Evolutionary conservation across 2,797 vertebrate genomes (phyloP).

Genomic region (Melanotaenia maccullochi): DNA sequence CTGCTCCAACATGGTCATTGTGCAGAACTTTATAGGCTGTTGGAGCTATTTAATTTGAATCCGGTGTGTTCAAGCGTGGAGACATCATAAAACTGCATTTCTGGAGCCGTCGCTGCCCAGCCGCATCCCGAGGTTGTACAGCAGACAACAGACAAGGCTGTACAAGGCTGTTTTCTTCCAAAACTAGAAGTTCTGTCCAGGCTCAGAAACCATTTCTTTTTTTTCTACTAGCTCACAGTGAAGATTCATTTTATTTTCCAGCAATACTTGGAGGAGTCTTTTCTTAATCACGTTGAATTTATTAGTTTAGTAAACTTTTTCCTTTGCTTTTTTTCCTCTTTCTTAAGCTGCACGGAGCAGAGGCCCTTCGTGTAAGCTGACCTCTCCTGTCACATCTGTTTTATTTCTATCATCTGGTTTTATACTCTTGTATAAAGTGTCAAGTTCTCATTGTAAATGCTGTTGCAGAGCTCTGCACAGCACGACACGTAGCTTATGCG

Average conservation of each 20-base stretch:
- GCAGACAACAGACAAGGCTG: too few species aligned
- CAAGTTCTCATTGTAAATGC: constrained; percentile 23
- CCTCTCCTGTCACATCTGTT: constrained; percentile 26
- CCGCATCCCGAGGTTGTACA: too few species aligned
- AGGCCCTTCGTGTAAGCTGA: background rate
- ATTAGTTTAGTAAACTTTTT: constrained; percentile 4
- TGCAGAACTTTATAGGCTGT: too few species aligned
- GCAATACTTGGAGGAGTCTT: background rate
- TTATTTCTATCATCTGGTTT: constrained; percentile 29
- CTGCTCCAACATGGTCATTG: too few species aligned
- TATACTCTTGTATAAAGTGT: constrained; percentile 1
- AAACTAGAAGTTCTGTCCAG: too few species aligned
- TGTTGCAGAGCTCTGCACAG: background rate
- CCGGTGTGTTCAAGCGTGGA: too few species aligned
- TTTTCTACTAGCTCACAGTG: background rate
- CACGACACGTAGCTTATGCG: background rate
- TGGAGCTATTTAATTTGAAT: too few species aligned
- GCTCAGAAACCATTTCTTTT: constrained; percentile 1
- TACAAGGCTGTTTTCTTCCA: too few species aligned
- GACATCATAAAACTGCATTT: too few species aligned
- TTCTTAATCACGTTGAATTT: constrained; percentile 18
- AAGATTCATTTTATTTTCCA: constrained; percentile 14
- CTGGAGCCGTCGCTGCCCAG: too few species aligned
- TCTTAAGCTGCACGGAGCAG: background rate
- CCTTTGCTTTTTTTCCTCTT: background rate